A percentile compares a stretch with the other conserved stretches of the same genome.
These are phyloP conservation scores for Argyresthia goedartella DNA, from an alignment of 2,888 invertebrate species.

Conservation along the genomic window DNA sequence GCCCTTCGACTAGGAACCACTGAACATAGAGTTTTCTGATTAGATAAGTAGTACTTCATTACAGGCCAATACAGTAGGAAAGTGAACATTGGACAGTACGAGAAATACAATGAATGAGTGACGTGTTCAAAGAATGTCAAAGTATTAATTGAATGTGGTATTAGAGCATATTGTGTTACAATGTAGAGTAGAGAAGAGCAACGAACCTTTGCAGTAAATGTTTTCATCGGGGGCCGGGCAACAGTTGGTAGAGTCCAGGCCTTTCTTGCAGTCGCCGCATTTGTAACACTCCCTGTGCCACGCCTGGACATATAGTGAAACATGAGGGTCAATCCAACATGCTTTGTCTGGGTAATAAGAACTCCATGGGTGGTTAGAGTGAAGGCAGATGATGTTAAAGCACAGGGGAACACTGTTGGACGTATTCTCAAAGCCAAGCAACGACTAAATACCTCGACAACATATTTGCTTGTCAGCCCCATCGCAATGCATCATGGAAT, in stretches of 20 bases:
- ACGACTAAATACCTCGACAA: slow-evolving; percentile 82
- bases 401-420: background rate
- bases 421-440: background rate
- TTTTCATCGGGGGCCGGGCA: slow-evolving; percentile 96
- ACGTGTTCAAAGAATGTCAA: background rate
- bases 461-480: slow-evolving; percentile 93
- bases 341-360: slow-evolving; percentile 24
- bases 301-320: slow-evolving; percentile 74
- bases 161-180: background rate
- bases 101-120: background rate
- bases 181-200: background rate
- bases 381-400: background rate
- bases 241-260: slow-evolving; percentile 91
- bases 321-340: slow-evolving; percentile 41
- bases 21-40: background rate
- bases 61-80: background rate
- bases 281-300: slow-evolving; percentile 97
- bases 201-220: slow-evolving; percentile 95
- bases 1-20: slow-evolving; percentile 1
- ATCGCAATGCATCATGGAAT: slow-evolving; percentile 92
- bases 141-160: background rate
- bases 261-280: slow-evolving; percentile 88
- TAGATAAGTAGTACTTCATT: background rate
- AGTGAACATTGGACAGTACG: background rate
- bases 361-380: background rate